These are phyloP conservation scores for Ophion slaviceki DNA, from an alignment of 2,888 invertebrate genomes.

Conservation along the genomic window DNA sequence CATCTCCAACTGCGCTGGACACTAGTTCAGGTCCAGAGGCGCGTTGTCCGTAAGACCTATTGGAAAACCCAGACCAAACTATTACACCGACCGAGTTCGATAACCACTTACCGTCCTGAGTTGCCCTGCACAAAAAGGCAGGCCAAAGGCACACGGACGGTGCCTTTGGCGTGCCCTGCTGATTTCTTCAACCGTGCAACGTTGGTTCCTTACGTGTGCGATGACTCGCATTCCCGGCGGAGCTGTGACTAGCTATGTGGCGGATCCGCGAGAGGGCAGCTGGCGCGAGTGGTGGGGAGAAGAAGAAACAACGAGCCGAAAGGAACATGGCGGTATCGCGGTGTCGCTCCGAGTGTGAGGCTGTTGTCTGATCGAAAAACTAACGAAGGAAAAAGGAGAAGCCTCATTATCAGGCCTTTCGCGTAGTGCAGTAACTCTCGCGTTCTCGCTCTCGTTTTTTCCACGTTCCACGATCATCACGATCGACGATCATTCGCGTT, in stretches of 20 bases:
- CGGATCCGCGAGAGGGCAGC: conserved; percentile 48
- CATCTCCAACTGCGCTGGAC: no score
- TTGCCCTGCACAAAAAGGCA: no score
- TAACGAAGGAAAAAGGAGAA: background rate
- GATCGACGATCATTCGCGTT: background rate
- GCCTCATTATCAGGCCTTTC: conserved; percentile 6
- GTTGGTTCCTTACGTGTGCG: no score
- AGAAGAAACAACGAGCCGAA: conserved; percentile 65
- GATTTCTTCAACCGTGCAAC: no score
- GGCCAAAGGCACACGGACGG: no score
- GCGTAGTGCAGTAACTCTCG: background rate
- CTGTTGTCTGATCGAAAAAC: conserved; percentile 47
- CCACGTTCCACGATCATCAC: background rate
- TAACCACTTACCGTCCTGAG: no score
- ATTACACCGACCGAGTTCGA: no score
- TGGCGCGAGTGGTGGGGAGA: conserved; percentile 21
- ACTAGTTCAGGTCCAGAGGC: no score
- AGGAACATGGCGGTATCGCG: conserved; percentile 78
- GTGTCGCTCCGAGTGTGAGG: conserved; percentile 71
- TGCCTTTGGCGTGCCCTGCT: no score
- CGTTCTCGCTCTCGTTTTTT: background rate
- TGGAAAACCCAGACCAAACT: no score
- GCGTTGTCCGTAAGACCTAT: no score
- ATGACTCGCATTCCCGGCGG: background rate
- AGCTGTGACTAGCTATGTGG: conserved; percentile 4